Conservation (phyloP, 2,113 vertebrate genomes). For the Scomber scombrus region DNA sequence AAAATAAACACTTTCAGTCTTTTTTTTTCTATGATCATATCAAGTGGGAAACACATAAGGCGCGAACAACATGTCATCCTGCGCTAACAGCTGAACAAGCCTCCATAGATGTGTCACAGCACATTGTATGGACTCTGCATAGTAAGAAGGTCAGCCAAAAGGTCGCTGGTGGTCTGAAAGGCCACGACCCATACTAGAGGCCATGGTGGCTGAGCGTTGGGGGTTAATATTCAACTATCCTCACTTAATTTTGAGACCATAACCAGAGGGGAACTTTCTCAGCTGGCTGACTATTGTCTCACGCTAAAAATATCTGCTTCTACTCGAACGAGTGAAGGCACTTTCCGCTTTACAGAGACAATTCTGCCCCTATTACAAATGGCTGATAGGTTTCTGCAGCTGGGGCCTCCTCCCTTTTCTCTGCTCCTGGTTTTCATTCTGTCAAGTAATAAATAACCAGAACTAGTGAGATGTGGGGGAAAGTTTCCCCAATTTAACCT, state of each 20-base stretch:
- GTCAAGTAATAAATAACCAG: conserved; percentile 3
- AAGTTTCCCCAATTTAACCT: conserved; percentile 39
- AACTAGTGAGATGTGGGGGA: conserved; percentile 21
- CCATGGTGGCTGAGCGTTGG: conserved; percentile 16
- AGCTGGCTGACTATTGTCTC: conserved; percentile 68
- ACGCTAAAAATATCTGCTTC: conserved; percentile 70
- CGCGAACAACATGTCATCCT: neutral
- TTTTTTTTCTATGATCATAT: conserved; percentile 18
- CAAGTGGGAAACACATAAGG: conserved; percentile 12
- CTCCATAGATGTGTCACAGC: conserved; percentile 8
- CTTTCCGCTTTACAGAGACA: conserved; percentile 56
- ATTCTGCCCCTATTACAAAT: conserved; percentile 39
- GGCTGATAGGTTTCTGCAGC: conserved; percentile 48
- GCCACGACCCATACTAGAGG: conserved; percentile 36
- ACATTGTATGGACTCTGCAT: conserved; percentile 25
- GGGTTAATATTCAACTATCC: conserved; percentile 59
- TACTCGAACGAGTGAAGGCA: conserved; percentile 44
- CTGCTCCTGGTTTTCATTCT: conserved; percentile 14
- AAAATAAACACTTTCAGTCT: neutral
- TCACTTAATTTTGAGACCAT: conserved; percentile 60
- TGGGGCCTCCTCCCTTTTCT: conserved; percentile 40
- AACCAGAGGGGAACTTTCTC: conserved; percentile 71
- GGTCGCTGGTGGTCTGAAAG: conserved; percentile 58
- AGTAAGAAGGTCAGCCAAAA: conserved; percentile 65
- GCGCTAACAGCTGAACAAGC: neutral